Conservation (phyloP, 1,140 invertebrate genomes). For the Drosophila lacteicornis region DNA sequence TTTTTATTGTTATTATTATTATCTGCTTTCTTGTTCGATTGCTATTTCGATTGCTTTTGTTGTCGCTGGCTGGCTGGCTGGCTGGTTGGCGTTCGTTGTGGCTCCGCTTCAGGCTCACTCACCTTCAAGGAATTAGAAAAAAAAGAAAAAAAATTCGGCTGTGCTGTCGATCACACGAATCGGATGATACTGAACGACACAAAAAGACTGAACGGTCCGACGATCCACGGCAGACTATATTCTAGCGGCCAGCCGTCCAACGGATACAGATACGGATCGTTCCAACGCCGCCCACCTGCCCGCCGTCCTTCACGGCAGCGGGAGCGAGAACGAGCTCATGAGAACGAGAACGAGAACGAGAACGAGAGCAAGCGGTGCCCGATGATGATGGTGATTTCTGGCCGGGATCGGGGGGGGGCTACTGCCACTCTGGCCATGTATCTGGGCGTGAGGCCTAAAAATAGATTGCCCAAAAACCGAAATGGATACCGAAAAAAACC, state of each 20-base stretch:
- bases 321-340: conserved; percentile 10
- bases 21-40: background rate
- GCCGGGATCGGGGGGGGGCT: background rate
- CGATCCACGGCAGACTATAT: conserved; percentile 85
- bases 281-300: conserved; percentile 69
- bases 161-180: conserved; percentile 83
- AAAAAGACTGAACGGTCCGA: conserved; percentile 85
- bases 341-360: conserved; percentile 29
- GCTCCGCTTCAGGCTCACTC: conserved; percentile 64
- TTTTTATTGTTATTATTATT: conserved; percentile 3
- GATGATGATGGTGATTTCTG: too few relatives aligned
- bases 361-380: background rate
- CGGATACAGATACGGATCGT: conserved; percentile 76
- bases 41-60: conserved; percentile 25
- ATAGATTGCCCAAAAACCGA: conserved; percentile 74
- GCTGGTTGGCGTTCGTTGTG: conserved; percentile 16
- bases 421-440: conserved; percentile 51
- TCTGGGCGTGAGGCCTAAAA: conserved; percentile 73
- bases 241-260: conserved; percentile 59
- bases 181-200: conserved; percentile 82
- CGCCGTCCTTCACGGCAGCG: conserved; percentile 57
- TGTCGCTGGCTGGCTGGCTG: conserved; percentile 15
- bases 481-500: conserved; percentile 75
- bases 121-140: conserved; percentile 85
- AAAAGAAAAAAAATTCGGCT: conserved; percentile 83